A percentile compares a stretch with the other conserved stretches of the same genome.
phyloP scores from a whole-genome alignment of 2,113 vertebrate species.

The Vireo altiloquus region DNA sequence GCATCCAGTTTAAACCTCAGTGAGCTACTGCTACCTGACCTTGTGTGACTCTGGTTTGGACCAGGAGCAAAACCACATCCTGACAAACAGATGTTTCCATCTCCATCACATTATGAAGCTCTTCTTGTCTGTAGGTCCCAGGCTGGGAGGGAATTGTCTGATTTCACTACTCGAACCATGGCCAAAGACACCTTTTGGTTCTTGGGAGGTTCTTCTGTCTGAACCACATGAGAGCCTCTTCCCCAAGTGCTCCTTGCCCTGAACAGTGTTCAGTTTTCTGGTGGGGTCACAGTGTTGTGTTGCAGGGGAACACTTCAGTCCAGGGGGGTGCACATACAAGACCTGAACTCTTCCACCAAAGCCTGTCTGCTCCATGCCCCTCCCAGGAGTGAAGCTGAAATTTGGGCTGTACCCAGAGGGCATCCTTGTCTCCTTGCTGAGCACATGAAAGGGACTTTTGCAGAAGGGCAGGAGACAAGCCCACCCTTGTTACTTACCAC shows the following conservation, averaged over 20 bases:
- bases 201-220: background rate
- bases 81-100: background rate
- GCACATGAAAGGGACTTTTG: background rate
- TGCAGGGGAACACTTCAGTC: background rate
- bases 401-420: rapidly evolving
- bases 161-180: rapidly evolving
- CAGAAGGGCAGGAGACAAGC: background rate
- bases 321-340: rapidly evolving
- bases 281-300: background rate
- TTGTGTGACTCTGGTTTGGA: background rate
- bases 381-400: background rate
- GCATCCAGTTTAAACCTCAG: background rate
- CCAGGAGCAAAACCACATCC: background rate
- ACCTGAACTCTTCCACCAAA: background rate
- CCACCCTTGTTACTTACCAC: background rate
- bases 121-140: background rate
- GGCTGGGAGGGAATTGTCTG: background rate
- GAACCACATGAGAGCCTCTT: background rate
- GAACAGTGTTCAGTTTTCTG: background rate
- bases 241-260: background rate
- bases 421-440: background rate
- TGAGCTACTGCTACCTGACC: background rate
- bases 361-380: background rate
- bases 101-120: background rate
- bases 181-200: background rate